Evolutionary conservation across 2,888 invertebrate genomes (phyloP), one percentile per base, ranked within the genome.

Genomic region (Carterocephalus palaemon): DNA sequence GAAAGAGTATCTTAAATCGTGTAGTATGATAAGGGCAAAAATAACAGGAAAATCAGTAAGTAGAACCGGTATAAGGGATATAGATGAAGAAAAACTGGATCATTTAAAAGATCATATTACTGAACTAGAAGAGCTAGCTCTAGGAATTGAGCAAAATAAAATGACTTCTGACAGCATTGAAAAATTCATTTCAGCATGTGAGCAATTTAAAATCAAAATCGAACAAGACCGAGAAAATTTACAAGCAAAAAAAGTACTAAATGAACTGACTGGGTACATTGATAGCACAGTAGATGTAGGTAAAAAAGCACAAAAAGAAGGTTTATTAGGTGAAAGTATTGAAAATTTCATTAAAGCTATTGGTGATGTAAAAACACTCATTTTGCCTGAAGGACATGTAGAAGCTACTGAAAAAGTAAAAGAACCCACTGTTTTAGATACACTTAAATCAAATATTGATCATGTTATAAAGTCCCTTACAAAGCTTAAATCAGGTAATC

Each of bases 291-390:
- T 69, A 36, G 43, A 49, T 17, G 29, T 67, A 7, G 61, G 62
- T 15, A 59, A 51, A 40, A 51, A 59, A 52, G 62, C 60, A 1
- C 62, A 63, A 50, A 31, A 57, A 8, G 54, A 51, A 33, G 64
- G 67, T 5, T 36, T 68, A 3, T 45, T 67, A 12, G 47, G 59
- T 1, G 52, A 52, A 1, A 68, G 59, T 20, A 39, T 66, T 17
- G 64, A 70, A 9, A 45, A 59, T 4, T 66, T 70, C 16, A 59
- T 74, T 7, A 51, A 53, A 47, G 51, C 56, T n/a, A 72, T 70
- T 49, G 53, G 65, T 45, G 47, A 56, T 34, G 51, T 70, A n/a
- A 69, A 63, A 49, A 48, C 42, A 16, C 51, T 51, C 32, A 50
- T 63, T 16, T 45, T 47, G 10, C 22, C 33, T 0, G 26, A 48